Evolutionary conservation across 2,888 invertebrate genomes (phyloP).

Genomic region (Lysandra bellargus): DNA sequence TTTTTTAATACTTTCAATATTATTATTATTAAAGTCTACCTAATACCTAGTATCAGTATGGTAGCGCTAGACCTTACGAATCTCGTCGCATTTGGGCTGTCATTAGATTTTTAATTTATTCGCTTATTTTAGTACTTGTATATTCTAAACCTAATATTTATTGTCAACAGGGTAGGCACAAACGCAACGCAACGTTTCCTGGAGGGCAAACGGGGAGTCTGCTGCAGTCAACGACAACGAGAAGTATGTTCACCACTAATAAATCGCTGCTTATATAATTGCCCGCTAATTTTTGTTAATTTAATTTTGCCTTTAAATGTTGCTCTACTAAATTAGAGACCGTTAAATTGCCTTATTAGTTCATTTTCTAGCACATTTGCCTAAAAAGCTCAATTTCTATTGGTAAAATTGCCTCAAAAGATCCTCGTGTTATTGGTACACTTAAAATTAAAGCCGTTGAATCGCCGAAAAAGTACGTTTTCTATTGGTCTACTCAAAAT

Average conservation of each 20-base stretch:
- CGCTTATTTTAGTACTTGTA: background rate
- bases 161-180: constrained; percentile 85
- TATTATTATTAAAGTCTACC: too few relatives aligned
- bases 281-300: background rate
- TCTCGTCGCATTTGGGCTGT: too few relatives aligned
- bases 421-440: background rate
- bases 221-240: constrained; percentile 81
- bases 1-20: too few relatives aligned
- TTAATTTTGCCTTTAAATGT: background rate
- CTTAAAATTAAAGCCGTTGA: background rate
- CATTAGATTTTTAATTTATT: too few relatives aligned
- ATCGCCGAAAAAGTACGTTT: background rate
- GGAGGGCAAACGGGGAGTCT: constrained; percentile 85
- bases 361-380: too few relatives aligned
- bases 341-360: too few relatives aligned
- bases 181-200: constrained; percentile 89
- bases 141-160: constrained; percentile 4
- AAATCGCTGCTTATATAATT: background rate
- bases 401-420: background rate
- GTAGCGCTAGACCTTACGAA: too few relatives aligned
- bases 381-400: too few relatives aligned
- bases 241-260: constrained; percentile 74
- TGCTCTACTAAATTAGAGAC: background rate
- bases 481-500: background rate
- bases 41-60: too few relatives aligned